phyloP scores from a whole-genome alignment of 2,888 invertebrate genomes.

The Brachypalpus laphriformis region DNA sequence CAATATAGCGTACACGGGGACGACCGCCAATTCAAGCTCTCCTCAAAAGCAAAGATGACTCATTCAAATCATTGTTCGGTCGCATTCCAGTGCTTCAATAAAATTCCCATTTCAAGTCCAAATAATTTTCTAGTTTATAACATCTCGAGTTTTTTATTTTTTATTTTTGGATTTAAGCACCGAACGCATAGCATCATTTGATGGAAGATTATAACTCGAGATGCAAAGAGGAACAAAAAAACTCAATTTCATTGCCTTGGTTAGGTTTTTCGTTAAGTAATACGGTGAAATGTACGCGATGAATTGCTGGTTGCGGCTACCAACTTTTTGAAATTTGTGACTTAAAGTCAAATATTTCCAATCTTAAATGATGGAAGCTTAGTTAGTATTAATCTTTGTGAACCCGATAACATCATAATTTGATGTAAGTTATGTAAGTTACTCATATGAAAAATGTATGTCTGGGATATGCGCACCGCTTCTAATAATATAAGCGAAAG shows the following conservation, averaged over 20 bases:
- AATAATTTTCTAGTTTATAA: constrained; percentile 60
- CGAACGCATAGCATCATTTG: constrained; percentile 7
- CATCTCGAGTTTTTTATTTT: constrained; percentile 27
- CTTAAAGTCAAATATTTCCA: too few relatives aligned
- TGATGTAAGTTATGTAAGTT: too few relatives aligned
- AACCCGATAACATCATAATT: too few relatives aligned
- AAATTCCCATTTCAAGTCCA: constrained; percentile 63
- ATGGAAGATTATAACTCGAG: not conserved
- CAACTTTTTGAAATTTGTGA: too few relatives aligned
- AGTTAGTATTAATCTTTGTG: too few relatives aligned
- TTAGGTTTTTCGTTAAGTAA: not conserved
- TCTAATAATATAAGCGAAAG: too few relatives aligned
- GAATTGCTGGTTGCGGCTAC: too few relatives aligned
- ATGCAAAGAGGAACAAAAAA: constrained; percentile 8
- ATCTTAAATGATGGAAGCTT: too few relatives aligned
- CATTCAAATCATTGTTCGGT: constrained; percentile 68
- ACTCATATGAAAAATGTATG: too few relatives aligned
- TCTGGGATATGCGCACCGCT: too few relatives aligned
- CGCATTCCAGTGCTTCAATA: constrained; percentile 68
- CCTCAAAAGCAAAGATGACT: constrained; percentile 61
- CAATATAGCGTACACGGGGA: constrained; percentile 39
- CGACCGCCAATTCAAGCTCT: constrained; percentile 13
- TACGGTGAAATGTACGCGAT: not conserved
- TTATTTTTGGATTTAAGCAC: constrained; percentile 12
- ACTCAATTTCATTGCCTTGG: not conserved